Evolutionary conservation across 1,140 invertebrate species (phyloP).

Genomic region (Heliconius nattereri): DNA sequence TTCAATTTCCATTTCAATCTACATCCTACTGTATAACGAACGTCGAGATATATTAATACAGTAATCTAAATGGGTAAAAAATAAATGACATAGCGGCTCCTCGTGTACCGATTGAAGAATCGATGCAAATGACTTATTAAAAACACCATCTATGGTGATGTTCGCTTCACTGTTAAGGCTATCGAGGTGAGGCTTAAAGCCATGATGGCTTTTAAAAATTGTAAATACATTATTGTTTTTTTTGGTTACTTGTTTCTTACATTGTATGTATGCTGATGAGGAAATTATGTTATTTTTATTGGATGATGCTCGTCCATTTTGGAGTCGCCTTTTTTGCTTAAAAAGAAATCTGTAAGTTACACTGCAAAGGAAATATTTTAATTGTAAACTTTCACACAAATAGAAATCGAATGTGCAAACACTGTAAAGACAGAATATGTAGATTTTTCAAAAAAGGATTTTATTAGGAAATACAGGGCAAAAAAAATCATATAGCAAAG

Average conservation of each 20-base stretch:
- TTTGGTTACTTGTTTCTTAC: background rate
- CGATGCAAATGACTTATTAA: constrained; percentile 52
- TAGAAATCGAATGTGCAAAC: too few species aligned
- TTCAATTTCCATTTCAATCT: constrained; percentile 35
- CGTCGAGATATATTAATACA: constrained; percentile 41
- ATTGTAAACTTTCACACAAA: too few species aligned
- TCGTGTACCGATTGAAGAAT: constrained; percentile 42
- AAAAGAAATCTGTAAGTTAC: too few species aligned
- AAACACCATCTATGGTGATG: constrained; percentile 38
- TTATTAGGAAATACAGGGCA: background rate
- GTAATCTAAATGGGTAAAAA: constrained; percentile 53
- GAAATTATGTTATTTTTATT: too few species aligned
- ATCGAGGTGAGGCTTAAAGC: background rate
- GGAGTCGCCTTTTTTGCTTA: too few species aligned
- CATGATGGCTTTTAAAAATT: constrained; percentile 1
- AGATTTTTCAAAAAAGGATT: too few species aligned
- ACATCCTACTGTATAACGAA: constrained; percentile 22
- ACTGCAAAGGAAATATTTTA: too few species aligned
- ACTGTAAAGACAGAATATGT: too few species aligned
- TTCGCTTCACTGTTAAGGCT: background rate
- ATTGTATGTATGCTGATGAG: too few species aligned
- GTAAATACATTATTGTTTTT: background rate
- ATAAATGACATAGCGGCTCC: constrained; percentile 48
- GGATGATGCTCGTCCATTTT: too few species aligned
- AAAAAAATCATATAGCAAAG: background rate